Base-by-base conservation (phyloP, 2,797 vertebrate genomes). In the Poecilia picta region DNA sequence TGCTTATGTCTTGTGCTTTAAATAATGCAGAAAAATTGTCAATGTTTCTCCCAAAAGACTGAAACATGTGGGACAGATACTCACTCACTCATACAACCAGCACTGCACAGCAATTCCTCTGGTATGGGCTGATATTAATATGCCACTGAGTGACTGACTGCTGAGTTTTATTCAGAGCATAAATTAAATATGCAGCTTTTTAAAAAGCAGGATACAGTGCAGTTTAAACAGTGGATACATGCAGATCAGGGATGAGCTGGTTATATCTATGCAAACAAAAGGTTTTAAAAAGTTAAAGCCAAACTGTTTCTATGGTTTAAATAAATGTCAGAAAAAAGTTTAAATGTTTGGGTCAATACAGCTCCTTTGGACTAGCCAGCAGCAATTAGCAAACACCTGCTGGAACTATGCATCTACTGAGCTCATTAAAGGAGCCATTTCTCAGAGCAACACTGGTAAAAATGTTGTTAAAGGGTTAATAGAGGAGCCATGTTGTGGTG, bases 1-100 rank as follows among this genome's bases (percentile, higher is more conserved):
- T 84, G 82, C 81, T 85, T 28, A 46, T 85, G 74, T 86, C 79
- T 64, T 59, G 55, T 41, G 71, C 72, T 90, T 78, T 74, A 77
- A 79, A 70, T 28, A 59, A 81, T 86, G 74, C 77, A 85, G 84
- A 82, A 89, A 83, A 72, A 78, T 85, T 84, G 57, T 45, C 25
- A 76, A 46, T 68, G 74, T 75, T 73, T 82, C 75, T 82, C 73
- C 74, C 39, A 73, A 33, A 75, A 80, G 28, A 81, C 18, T n/a
- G 20, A 45, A 72, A 73, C 83, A 79, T 47, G 79, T 51, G 80
- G 79, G 18, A 70, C 15, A 28, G 76, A 86, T 71, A 51, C 18
- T 51, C 49, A 83, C 75, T 80, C 66, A 80, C 36, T 82, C 79
- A 80, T 80, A 81, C 28, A 79, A 36, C 64, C 71, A 31, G 76